Conservation (phyloP, 2,888 invertebrate species). For the Julus scandinavius region DNA sequence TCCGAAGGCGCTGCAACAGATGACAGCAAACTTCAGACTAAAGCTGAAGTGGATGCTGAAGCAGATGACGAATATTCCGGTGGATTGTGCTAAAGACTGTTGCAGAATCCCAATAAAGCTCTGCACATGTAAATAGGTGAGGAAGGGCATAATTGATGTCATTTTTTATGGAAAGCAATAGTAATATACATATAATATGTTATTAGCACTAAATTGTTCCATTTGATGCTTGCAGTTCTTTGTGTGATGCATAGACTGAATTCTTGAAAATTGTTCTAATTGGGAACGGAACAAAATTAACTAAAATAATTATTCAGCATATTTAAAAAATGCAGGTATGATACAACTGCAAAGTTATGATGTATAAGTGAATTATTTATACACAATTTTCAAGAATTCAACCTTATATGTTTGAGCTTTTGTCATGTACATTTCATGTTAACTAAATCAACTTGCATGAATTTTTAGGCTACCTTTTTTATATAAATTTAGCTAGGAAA, state of each 20-base stretch:
- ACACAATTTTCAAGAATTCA: too few relatives aligned
- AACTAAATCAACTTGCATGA: background rate
- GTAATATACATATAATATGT: background rate
- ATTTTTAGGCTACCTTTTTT: background rate
- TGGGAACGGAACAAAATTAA: too few relatives aligned
- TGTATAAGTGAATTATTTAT: background rate
- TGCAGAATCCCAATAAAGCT: background rate
- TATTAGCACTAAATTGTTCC: background rate
- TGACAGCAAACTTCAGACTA: background rate
- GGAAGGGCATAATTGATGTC: background rate
- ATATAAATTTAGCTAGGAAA: background rate
- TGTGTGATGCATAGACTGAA: background rate
- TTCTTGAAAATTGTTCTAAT: background rate
- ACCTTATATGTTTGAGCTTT: background rate
- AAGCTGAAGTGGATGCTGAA: background rate
- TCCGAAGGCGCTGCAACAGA: background rate
- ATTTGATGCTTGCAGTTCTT: background rate
- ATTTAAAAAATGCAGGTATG: too few relatives aligned
- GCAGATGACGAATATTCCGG: background rate
- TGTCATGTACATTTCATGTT: background rate
- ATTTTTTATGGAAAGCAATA: constrained; percentile 10
- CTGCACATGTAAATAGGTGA: background rate
- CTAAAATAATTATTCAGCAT: too few relatives aligned
- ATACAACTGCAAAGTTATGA: background rate
- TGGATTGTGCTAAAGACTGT: background rate